Evolutionary conservation across 2,888 invertebrate genomes (phyloP), one percentile per base, ranked within the genome.

Genomic region (Archaeoteleia sp.): DNA sequence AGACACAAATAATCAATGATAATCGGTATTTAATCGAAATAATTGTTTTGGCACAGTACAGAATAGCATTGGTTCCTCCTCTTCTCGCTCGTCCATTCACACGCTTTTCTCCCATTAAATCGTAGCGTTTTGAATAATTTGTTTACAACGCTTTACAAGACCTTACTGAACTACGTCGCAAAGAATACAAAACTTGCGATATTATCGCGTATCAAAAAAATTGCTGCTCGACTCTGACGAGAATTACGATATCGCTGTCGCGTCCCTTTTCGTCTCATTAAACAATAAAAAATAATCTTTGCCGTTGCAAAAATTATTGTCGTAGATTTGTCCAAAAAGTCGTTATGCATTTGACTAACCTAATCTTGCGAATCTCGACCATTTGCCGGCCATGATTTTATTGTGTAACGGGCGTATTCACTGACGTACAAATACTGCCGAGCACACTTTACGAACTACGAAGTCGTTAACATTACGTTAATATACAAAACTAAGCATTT

Each of bases 41-140:
- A 70, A 74, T 77, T 57, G 71, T 75, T 78, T 81, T 80, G 81
- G 78, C 78, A 78, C 78, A 77, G 71, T 78, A 76, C 70, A 79
- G 73, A 78, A 73, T 76, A 76, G 71, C 70, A 75, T 73, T 72
- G 70, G 70, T 73, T 71, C 5, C 61, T 65, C 55, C 67, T 55
- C 35, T 55, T 29, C 40, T 35, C 35, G 48, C 27, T 20, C 20
- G 29, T 35, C 13, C 43, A 57, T 46, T 48, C 35, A 48, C 10
- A 23, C 34, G 5, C 2, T 20, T 20, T 20, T 20, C 5, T 20
- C 20, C 20, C 5, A 4, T 5, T 20, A 4, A 20, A 20, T 20
- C 5, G 20, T 20, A 20, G 20, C 20, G 20, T 20, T 20, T 20
- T 20, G 20, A 20, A 20, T 2, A 20, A 20, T 4, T 35, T 48